Percentiles rank a stretch among this genome's conserved stretches.
Conservation (phyloP, 2,797 vertebrate genomes). For the Notolepis coatsorum region DNA sequence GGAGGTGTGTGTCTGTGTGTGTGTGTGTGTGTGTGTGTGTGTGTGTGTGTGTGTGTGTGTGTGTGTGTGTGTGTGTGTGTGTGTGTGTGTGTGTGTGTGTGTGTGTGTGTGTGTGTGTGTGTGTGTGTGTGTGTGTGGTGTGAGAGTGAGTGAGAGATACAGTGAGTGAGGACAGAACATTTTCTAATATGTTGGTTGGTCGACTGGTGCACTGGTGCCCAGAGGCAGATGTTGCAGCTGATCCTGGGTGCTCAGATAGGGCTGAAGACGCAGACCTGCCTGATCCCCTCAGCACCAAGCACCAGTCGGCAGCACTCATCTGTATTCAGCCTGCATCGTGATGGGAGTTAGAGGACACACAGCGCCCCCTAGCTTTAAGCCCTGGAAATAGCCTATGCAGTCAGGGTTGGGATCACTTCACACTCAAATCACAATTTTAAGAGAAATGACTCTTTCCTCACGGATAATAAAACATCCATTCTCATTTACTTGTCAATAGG, state of each 20-base stretch:
- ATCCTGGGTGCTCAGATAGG: slow-evolving; percentile 71
- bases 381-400: slow-evolving; percentile 57
- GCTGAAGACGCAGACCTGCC: slow-evolving; percentile 56
- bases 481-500: too few species aligned
- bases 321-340: slow-evolving; percentile 66
- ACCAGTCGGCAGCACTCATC: slow-evolving; percentile 67
- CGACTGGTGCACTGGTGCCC: slow-evolving; percentile 58
- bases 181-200: slow-evolving; percentile 25
- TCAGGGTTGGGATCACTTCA: too few species aligned
- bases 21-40: neutral
- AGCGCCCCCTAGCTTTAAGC: slow-evolving; percentile 80
- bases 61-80: neutral
- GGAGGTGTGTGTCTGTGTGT: neutral
- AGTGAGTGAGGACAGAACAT: neutral
- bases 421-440: too few species aligned
- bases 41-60: neutral
- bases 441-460: too few species aligned
- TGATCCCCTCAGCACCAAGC: slow-evolving; percentile 69
- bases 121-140: neutral
- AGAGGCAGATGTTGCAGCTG: slow-evolving; percentile 74
- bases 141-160: too few species aligned
- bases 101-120: slow-evolving; percentile 12
- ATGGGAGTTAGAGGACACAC: slow-evolving; percentile 64
- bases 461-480: too few species aligned
- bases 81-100: neutral